Evolutionary conservation across 2,797 vertebrate genomes (phyloP), one percentile per base, ranked within the genome.

Genomic region (Threskiornis aethiopicus): DNA sequence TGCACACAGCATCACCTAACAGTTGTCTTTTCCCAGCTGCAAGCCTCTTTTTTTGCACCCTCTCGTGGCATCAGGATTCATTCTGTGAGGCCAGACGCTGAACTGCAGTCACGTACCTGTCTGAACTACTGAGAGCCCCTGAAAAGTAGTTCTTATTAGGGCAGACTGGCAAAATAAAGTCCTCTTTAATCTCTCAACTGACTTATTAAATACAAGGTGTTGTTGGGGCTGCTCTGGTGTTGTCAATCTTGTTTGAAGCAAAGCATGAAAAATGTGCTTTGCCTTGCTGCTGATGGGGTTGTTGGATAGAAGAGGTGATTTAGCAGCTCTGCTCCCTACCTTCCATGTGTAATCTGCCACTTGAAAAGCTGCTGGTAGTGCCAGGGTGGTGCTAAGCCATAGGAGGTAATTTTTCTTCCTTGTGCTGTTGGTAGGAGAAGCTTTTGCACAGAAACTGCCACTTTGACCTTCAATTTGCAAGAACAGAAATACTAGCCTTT

Each of bases 311-410:
- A 70, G 42, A 71, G 57, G 35, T 76, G 75, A 82, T 88, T 65
- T 49, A 84, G 21, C 5, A 0, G 21, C 61, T 75, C 5, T 0
- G 41, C 83, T 93, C 54, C 58, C 42, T 57, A 19, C 57, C 52
- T 88, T 84, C 76, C 25, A 1, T 5, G 24, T 44, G 80, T 66
- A 35, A 87, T 72, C 58, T 87, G 61, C 88, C 80, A 39, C 83
- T 90, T 76, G 92, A 54, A 96, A 83, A 92, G 83, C 69, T 72
- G 80, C 62, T 90, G 80, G 57, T 76, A 88, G 76, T 72, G 58
- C 54, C 77, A 94, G 65, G 69, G 62, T 88, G 54, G 58, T 82
- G 77, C 54, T 87, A 65, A 88, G 26, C 62, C 51, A 35, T 57
- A 87, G 73, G 13, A 47, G 73, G 28, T 73, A 28, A 82, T 76